Evolutionary conservation across 2,888 invertebrate species (phyloP).

Genomic region (Dynastes hyllus): DNA sequence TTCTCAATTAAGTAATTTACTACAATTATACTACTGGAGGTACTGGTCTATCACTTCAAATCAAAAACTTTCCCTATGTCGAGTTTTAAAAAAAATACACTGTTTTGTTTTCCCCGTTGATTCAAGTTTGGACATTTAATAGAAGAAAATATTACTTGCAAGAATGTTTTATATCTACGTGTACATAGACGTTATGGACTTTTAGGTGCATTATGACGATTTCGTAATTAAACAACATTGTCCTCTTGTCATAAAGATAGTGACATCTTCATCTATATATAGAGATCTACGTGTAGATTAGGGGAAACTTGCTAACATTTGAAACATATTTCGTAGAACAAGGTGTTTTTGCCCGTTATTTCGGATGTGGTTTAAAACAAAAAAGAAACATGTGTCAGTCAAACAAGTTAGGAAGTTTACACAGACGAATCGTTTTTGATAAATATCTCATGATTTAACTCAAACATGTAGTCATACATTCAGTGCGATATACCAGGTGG

Average conservation of each 20-base stretch:
- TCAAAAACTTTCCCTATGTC: no score
- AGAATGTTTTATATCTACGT: neutral
- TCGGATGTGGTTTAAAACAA: constrained; percentile 20
- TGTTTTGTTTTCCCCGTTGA: no score
- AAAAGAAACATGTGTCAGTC: constrained; percentile 28
- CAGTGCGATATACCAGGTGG: neutral
- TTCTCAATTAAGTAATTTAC: no score
- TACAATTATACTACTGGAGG: no score
- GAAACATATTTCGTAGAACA: neutral
- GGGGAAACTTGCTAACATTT: neutral
- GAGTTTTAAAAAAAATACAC: no score
- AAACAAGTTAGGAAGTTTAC: constrained; percentile 33
- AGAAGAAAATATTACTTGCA: no score
- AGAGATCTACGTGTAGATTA: neutral
- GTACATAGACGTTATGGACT: neutral
- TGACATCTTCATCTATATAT: constrained; percentile 1
- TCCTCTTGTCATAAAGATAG: constrained; percentile 13
- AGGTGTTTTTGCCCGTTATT: constrained; percentile 11
- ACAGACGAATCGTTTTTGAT: constrained; percentile 21
- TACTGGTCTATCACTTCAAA: no score
- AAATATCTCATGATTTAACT: constrained; percentile 15
- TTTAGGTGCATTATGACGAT: neutral
- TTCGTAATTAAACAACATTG: constrained; percentile 22
- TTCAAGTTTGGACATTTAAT: no score
- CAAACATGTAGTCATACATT: neutral